Evolutionary conservation across 2,888 invertebrate species (phyloP).

Genomic region (Mellilla xanthometata): DNA sequence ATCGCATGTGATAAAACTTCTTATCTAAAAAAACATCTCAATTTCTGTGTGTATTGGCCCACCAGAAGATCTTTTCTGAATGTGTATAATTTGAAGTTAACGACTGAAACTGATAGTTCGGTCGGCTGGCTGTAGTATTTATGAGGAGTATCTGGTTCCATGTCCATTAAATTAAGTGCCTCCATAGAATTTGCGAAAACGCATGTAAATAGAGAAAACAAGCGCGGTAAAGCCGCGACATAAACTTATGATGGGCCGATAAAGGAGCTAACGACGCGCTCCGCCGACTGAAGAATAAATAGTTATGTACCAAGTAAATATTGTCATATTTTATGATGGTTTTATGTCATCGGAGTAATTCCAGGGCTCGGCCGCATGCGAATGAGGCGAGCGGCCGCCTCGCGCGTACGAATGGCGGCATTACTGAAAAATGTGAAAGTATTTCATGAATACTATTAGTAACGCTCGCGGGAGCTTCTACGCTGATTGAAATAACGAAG

Average conservation of each 20-base stretch:
- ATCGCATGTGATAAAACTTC: no score
- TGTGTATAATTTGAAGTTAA: conserved; percentile 8
- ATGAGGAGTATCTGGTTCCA: conserved; percentile 9
- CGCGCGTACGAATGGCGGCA: conserved; percentile 10
- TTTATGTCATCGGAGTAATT: conserved; percentile 50
- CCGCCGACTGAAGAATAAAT: conserved; percentile 33
- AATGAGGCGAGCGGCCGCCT: conserved; percentile 33
- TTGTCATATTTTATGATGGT: conserved; percentile 47
- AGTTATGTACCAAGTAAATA: conserved; percentile 42
- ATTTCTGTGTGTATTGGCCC: no score
- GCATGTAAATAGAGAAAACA: conserved; percentile 25
- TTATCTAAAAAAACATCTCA: no score
- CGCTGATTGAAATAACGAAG: conserved; percentile 7
- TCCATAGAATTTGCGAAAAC: conserved; percentile 20
- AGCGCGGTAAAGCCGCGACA: conserved; percentile 23
- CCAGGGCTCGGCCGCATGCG: conserved; percentile 39
- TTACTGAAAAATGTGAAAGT: conserved; percentile 5
- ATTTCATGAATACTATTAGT: conserved; percentile 6
- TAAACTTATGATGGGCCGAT: conserved; percentile 24
- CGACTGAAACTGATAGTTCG: conserved; percentile 5
- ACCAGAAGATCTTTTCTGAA: not conserved
- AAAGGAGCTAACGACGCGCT: conserved; percentile 19
- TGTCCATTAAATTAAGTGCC: conserved; percentile 22
- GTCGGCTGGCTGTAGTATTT: no score
- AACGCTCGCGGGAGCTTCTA: conserved; percentile 8